phyloP scores from a whole-genome alignment of 2,888 invertebrate species.

The Tyria jacobaeae region DNA sequence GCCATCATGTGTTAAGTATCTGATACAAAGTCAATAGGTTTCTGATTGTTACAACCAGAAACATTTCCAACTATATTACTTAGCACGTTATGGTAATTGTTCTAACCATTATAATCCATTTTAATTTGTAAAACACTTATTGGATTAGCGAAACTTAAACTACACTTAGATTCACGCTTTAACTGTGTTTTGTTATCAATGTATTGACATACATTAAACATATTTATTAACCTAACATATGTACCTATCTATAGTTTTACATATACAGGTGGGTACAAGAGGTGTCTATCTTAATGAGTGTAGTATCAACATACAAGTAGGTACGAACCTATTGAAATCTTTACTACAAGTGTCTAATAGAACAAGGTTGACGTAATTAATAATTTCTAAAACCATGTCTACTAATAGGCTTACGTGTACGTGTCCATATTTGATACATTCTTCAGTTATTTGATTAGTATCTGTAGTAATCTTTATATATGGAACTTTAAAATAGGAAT shows the following conservation, averaged over 20 bases:
- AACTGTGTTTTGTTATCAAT: neutral
- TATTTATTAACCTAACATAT: no score
- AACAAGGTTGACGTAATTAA: conserved; percentile 18
- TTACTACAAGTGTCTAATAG: conserved; percentile 27
- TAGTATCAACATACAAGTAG: conserved; percentile 65
- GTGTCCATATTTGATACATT: neutral
- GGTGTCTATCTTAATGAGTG: conserved; percentile 70
- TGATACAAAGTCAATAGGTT: conserved; percentile 52
- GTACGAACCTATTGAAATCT: conserved; percentile 50
- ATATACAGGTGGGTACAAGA: conserved; percentile 25
- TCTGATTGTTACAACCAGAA: conserved; percentile 50
- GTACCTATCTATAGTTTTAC: no score
- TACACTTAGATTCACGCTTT: conserved; percentile 14
- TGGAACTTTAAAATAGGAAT: neutral
- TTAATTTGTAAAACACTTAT: conserved; percentile 42
- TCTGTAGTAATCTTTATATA: neutral
- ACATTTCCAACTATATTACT: conserved; percentile 54
- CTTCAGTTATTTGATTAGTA: neutral
- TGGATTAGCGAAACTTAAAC: conserved; percentile 44
- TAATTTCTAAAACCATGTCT: conserved; percentile 13
- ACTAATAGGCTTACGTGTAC: neutral
- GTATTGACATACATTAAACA: neutral
- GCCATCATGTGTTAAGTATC: conserved; percentile 37
- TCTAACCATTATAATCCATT: conserved; percentile 58
- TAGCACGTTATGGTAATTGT: conserved; percentile 67